Base-by-base conservation (phyloP, 2,888 invertebrate species). In the Meiosimyza platycephala region DNA sequence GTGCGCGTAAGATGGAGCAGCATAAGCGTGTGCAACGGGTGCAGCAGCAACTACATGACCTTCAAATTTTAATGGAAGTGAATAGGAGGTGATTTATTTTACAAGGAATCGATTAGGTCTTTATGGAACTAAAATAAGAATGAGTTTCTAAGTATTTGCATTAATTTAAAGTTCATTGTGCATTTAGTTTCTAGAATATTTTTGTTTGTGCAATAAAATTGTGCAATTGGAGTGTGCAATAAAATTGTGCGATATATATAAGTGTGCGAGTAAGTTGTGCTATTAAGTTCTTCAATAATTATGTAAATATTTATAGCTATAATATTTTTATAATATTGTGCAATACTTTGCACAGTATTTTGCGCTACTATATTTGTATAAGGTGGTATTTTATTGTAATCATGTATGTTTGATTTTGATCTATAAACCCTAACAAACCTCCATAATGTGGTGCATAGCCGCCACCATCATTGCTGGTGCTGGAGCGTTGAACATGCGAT, bases 401-500 rank as follows among this genome's bases (percentile, higher is more conserved):
- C 3, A 6, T 7, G 15, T 64, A 22, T 62, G 47, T 54, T 60
- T 18, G 12, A 13, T 28, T 22, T 13, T 50, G 66, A 28, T 18
- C 57, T 16, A 33, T 48, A 52, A 50, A 13, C 55, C 12, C 13
- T 5, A 33, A 79, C 80, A 78, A 76, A 81, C 80, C 80, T 57
- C 77, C 74, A 47, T 76, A 75, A 22, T 82, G 83, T 50, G 85
- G 85, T 64, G 86, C 85, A 59, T 80, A 73, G 16, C 85, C 87
- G 22, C 80, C 86, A 75, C 80, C 86, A 75, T 87, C 88, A 72
- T 87, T 87, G 77, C 85, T 88, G 60, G 80, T 85, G 78, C 87
- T 85, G 16, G 86, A 85, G 33, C 86, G 85, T 67, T 87, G 86
- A 1, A 88, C 87, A 71, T 85, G 87, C 12, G 86, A 85, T 62